Evolutionary conservation across 2,888 invertebrate species (phyloP), one percentile per base, ranked within the genome.

Genomic region (Calliopum simillimum): DNA sequence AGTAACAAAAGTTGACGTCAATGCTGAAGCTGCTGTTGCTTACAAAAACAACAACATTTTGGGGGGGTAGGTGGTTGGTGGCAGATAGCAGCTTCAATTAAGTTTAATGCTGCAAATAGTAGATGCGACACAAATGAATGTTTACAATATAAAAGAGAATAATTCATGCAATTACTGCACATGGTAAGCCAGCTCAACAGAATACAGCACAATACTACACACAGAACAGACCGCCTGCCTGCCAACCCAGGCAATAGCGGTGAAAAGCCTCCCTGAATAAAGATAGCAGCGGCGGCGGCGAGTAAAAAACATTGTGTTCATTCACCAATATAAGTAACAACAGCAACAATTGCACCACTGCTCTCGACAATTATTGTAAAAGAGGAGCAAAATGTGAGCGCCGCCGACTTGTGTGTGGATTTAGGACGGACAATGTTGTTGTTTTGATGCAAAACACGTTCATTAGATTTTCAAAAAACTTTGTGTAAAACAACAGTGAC

Each of bases 81-180:
- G n/a, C 25, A 56, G 56, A 14, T 16, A 16, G 56, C 56, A 33
- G 25, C 56, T 25, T 58, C 56, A 58, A 58, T 58, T 58, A 58
- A 58, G 56, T 33, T 33, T 58, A 58, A 58, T n/a, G 56, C 56
- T 33, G 25, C 56, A 23, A 33, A 23, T 33, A 33, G 33, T 33
- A 33, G 16, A 58, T 58, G 21, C 33, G 58, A 58, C 16, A 73
- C 56, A 64, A 70, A 69, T 70, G 75, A 69, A 71, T 70, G 63
- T 58, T 46, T 49, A 69, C 70, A 73, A 70, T 71, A 69, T 67
- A 64, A 71, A 73, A 71, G 71, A 58, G 73, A 73, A 73, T 73
- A 69, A 73, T 73, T 73, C 71, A 73, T 71, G 69, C 71, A 73
- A 69, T 73, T 73, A 53, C 61, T 46, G 59, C 33, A 33, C 33